A percentile compares a stretch with the other conserved stretches of the same genome.
These are phyloP conservation scores for Dasyurus viverrinus DNA, from an alignment of 2,113 vertebrate genomes.

Conservation along the genomic window DNA sequence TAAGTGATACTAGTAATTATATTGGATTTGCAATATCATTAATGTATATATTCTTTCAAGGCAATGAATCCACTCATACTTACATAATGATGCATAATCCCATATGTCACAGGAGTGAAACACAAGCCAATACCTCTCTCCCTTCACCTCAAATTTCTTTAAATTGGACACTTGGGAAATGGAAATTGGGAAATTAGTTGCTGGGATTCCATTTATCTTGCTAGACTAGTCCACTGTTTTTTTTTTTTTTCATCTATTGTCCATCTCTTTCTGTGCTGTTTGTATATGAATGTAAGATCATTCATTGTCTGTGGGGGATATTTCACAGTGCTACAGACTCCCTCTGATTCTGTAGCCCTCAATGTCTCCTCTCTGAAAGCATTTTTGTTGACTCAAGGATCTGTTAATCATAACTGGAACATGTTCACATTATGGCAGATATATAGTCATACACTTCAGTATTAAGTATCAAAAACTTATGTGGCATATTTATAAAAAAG, in stretches of 20 bases:
- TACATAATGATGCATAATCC: background rate
- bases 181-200: conserved; percentile 27
- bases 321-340: conserved; percentile 45
- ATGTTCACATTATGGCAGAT: conserved; percentile 65
- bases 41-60: background rate
- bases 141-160: background rate
- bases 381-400: conserved; percentile 67
- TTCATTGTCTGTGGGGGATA: conserved; percentile 50
- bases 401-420: conserved; percentile 68
- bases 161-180: background rate
- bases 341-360: conserved; percentile 56
- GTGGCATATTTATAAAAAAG: conserved; percentile 71
- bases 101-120: background rate
- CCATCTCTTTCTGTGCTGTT: conserved; percentile 25
- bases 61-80: background rate
- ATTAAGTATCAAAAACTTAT: conserved; percentile 67
- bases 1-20: background rate
- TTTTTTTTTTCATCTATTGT: conserved; percentile 15
- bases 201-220: background rate
- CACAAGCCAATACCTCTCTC: background rate
- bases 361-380: conserved; percentile 72
- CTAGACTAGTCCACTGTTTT: background rate
- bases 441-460: conserved; percentile 71
- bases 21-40: background rate
- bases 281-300: conserved; percentile 60